These are phyloP conservation scores for Semnornis frantzii DNA, from an alignment of 2,113 vertebrate genomes.

Conservation along the genomic window DNA sequence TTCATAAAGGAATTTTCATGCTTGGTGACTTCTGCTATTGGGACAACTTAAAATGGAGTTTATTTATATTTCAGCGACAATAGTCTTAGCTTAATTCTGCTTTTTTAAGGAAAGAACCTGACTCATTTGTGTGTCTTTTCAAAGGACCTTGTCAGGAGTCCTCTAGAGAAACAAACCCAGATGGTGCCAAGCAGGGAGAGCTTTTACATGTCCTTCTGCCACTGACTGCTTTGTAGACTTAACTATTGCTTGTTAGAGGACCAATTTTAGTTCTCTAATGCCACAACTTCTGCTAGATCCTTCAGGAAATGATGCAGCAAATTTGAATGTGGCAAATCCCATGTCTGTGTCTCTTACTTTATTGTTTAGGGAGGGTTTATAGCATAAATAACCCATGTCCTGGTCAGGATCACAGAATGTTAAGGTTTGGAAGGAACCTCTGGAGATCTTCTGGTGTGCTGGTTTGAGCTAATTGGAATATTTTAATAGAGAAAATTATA, in stretches of 20 bases:
- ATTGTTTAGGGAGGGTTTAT: rapidly evolving
- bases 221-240: neutral
- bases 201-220: neutral
- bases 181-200: neutral
- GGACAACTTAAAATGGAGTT: neutral
- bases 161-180: neutral
- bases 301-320: neutral
- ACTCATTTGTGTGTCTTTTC: neutral
- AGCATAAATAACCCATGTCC: neutral
- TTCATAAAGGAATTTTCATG: neutral
- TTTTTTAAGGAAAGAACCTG: neutral
- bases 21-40: neutral
- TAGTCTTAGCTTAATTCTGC: neutral
- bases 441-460: too few species aligned
- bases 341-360: neutral
- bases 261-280: neutral
- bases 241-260: neutral
- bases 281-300: neutral
- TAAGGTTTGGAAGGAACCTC: too few species aligned
- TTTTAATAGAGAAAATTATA: too few species aligned
- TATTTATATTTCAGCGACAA: neutral
- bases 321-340: neutral
- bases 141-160: neutral
- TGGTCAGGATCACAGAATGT: neutral
- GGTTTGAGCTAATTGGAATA: too few species aligned